A percentile compares a stretch with the other conserved stretches of the same genome.
Conservation (phyloP, 2,888 invertebrate species). For the Fragum whitleyi region DNA sequence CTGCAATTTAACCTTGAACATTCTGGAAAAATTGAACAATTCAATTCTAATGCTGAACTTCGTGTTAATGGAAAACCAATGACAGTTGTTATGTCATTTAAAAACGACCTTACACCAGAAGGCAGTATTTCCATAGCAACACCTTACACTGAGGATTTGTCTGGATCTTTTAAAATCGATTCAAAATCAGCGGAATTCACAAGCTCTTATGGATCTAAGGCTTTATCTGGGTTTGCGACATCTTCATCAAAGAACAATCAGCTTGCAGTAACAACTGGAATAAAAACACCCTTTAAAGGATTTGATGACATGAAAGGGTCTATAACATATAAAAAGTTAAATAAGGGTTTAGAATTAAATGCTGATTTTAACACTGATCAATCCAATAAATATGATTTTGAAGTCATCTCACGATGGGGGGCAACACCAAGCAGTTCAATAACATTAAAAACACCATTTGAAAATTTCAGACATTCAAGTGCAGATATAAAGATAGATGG, state of each 20-base stretch:
- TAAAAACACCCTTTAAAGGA: slow-evolving; percentile 39
- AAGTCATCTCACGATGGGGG: slow-evolving; percentile 16
- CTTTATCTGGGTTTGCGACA: slow-evolving; percentile 11
- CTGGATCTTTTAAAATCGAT: slow-evolving; percentile 28
- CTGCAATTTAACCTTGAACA: slow-evolving; percentile 44
- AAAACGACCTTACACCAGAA: slow-evolving; percentile 21
- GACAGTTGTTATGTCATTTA: slow-evolving; percentile 26
- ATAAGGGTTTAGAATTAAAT: slow-evolving; percentile 28
- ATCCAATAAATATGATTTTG: background rate
- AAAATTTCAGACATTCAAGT: slow-evolving; percentile 1
- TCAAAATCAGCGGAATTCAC: slow-evolving; percentile 13
- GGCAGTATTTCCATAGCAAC: slow-evolving; percentile 18
- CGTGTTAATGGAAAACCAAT: slow-evolving; percentile 39
- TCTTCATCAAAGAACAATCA: slow-evolving; percentile 15
- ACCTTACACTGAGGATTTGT: slow-evolving; percentile 25
- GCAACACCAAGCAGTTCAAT: background rate
- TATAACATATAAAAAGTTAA: background rate
- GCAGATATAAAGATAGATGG: slow-evolving; percentile 18
- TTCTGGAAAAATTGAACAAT: slow-evolving; percentile 29
- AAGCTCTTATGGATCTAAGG: slow-evolving; percentile 12
- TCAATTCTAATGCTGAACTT: slow-evolving; percentile 42
- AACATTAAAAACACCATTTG: slow-evolving; percentile 66
- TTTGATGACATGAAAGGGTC: slow-evolving; percentile 36
- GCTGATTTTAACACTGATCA: slow-evolving; percentile 11
- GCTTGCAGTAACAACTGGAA: background rate